Evolutionary conservation across 2,797 vertebrate species (phyloP), one percentile per base, ranked within the genome.

Genomic region (Atherinosoma microstoma): DNA sequence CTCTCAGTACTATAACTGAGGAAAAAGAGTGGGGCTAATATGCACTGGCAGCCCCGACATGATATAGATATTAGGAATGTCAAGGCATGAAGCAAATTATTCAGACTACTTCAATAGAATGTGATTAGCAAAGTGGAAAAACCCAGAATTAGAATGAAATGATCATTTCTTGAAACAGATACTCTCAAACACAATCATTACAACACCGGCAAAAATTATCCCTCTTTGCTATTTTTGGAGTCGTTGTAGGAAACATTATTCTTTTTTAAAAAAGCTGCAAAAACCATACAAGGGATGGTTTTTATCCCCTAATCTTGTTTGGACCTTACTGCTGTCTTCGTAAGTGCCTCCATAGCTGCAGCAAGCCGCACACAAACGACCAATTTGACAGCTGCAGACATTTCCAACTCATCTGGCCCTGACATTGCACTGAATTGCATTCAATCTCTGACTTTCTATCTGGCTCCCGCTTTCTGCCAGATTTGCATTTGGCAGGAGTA

Each of bases 331-430:
- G 9, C 82, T 87, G 61, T 82, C 79, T 68, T 82, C 64, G 72
- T 79, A 88, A 84, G 83, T 82, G 82, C 75, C 72, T 82, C 82
- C 10, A 36, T 42, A 75, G 76, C 75, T 68, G 67, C 35, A 73
- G 80, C 10, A n/a, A 84, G 72, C 58, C 67, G 67, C 75, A 77
- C 82, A 86, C 81, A 77, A 82, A 84, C 75, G 8, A 30, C 74
- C 76, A 86, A 80, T 90, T 90, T 88, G 88, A 87, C 79, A 85
- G 88, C 84, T 88, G 86, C 85, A 80, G 87, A 88, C 76, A 79
- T 90, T 90, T 91, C 90, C 91, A 90, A 83, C 87, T 92, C 87
- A 90, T 91, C 89, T 90, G 84, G 84, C 85, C 84, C 81, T 72
- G 75, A 88, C 88, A 79, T 68, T 82, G 82, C 85, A 62, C 64